Evolutionary conservation across 35 echinoderm and acorn worm genomes (phyloP).

Genomic region (Strongylocentrotus purpuratus): DNA sequence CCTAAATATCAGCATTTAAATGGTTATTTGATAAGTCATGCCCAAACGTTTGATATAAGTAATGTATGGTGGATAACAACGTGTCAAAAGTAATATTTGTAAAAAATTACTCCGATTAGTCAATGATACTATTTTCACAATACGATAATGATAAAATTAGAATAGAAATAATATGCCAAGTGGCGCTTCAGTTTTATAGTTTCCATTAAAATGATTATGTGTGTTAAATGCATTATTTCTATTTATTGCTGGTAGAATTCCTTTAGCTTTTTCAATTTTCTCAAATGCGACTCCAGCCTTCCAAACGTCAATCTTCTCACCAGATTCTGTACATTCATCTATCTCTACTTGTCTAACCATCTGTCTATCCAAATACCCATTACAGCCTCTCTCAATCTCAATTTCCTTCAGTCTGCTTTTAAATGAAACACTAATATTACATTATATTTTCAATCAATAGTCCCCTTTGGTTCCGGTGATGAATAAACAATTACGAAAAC

Average conservation of each 20-base stretch:
- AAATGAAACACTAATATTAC: not conserved
- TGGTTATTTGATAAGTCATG: too few relatives aligned
- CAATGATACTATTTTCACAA: too few relatives aligned
- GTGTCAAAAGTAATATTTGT: too few relatives aligned
- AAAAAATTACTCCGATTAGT: too few relatives aligned
- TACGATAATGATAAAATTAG: too few relatives aligned
- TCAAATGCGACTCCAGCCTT: not conserved
- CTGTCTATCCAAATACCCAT: not conserved
- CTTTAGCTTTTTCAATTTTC: not conserved
- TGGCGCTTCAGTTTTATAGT: too few relatives aligned
- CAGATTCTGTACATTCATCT: not conserved
- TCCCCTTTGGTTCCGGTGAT: not conserved
- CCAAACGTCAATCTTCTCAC: not conserved
- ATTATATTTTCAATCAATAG: not conserved
- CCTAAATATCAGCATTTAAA: too few relatives aligned
- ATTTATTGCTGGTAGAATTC: not conserved
- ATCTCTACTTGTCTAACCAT: not conserved
- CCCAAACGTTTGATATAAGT: too few relatives aligned
- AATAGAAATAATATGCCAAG: too few relatives aligned
- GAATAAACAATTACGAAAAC: not conserved
- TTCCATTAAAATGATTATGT: too few relatives aligned
- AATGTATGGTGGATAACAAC: too few relatives aligned
- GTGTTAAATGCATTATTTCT: too few relatives aligned
- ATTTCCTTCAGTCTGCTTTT: constrained; percentile 1
- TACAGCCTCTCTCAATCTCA: not conserved